A percentile compares a stretch with the other conserved stretches of the same genome.
Conservation (phyloP, 2,113 vertebrate species). For the Sinocyclocheilus anophthalmus region DNA sequence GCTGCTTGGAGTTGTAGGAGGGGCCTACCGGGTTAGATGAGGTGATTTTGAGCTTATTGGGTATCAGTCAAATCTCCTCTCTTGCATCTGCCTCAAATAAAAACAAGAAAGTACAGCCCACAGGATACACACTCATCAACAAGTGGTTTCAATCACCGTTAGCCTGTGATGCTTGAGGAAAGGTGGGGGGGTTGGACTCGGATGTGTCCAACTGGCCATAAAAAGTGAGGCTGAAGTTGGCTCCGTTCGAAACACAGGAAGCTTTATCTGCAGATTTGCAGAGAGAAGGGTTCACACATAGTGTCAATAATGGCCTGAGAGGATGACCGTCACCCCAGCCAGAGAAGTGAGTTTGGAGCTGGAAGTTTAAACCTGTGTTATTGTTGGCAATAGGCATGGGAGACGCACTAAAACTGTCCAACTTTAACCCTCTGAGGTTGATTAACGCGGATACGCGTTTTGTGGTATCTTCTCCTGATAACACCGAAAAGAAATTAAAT, state of each 20-base stretch:
- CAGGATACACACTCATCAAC: conserved; percentile 41
- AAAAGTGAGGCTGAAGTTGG: conserved; percentile 30
- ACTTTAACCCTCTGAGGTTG: too few species aligned
- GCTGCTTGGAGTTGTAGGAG: neutral
- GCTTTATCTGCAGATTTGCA: conserved; percentile 31
- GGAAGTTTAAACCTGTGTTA: conserved; percentile 7
- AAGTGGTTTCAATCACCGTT: conserved; percentile 54
- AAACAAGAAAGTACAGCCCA: conserved; percentile 15
- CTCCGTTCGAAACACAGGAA: neutral
- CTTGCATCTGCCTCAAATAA: conserved; percentile 12
- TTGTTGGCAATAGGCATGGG: neutral
- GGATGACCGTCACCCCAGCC: conserved; percentile 18
- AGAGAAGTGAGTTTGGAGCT: conserved; percentile 5
- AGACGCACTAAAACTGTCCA: neutral
- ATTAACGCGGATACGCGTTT: too few species aligned
- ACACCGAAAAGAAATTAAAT: too few species aligned
- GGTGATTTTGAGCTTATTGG: conserved; percentile 41
- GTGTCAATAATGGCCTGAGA: conserved; percentile 9
- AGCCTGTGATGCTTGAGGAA: conserved; percentile 24
- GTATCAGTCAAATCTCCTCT: conserved; percentile 47
- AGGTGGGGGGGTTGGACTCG: conserved; percentile 17
- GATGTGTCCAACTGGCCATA: conserved; percentile 37
- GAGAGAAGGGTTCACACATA: conserved; percentile 10
- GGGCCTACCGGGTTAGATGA: neutral
- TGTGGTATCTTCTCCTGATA: too few species aligned